A percentile compares a stretch with the other conserved stretches of the same genome.
Evolutionary conservation across 2,888 invertebrate species (phyloP).

Genomic region (Parasteatoda lunata): DNA sequence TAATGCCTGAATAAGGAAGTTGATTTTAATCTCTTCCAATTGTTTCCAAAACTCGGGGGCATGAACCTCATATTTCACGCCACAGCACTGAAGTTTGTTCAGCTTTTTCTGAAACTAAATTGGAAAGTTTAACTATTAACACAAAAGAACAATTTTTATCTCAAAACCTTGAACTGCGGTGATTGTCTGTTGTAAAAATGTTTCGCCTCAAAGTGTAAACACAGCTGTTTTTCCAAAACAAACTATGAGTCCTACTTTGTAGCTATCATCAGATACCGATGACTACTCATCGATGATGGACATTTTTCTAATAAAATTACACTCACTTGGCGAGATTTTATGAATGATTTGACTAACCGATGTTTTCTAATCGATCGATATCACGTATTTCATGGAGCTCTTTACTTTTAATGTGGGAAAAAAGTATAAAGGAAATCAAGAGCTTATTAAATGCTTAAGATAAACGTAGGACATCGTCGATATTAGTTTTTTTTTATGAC

Average conservation of each 20-base stretch:
- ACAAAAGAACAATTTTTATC: slow-evolving; percentile 13
- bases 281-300: slow-evolving; percentile 3
- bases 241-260: slow-evolving; percentile 42
- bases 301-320: not conserved
- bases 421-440: too few relatives aligned
- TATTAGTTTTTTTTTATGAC: too few relatives aligned
- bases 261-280: slow-evolving; percentile 45
- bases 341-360: too few relatives aligned
- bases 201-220: slow-evolving; percentile 23
- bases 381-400: too few relatives aligned
- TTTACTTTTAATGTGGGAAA: too few relatives aligned
- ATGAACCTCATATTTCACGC: not conserved
- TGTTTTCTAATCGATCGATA: too few relatives aligned
- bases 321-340: not conserved
- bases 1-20: too few relatives aligned
- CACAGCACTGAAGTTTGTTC: not conserved
- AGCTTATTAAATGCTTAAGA: too few relatives aligned
- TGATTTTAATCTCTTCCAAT: too few relatives aligned
- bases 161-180: slow-evolving; percentile 39
- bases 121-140: slow-evolving; percentile 16
- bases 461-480: too few relatives aligned
- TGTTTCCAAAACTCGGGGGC: too few relatives aligned
- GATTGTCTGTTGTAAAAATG: slow-evolving; percentile 24
- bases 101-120: not conserved
- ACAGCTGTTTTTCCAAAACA: slow-evolving; percentile 37